Evolutionary conservation across 2,888 invertebrate genomes (phyloP), one percentile per base, ranked within the genome.

Genomic region (Sesamia inferens): DNA sequence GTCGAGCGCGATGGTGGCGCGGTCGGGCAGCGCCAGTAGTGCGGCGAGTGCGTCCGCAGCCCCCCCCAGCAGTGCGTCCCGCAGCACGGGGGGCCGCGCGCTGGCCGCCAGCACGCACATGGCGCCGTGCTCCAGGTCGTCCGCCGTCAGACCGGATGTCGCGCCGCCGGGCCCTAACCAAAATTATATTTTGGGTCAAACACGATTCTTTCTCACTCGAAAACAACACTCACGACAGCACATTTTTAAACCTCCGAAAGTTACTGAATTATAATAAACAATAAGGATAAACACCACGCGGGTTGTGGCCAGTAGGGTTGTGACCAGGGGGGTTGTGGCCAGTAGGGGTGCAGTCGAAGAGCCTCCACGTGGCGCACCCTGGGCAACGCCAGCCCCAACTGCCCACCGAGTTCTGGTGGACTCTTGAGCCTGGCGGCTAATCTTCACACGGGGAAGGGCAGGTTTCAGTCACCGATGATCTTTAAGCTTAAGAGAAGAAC

Each of bases 61-160:
- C 97, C 97, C 70, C 96, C 94, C 70, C 97, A 97, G 92, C 98
- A 99, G 66, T 98, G 91, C 91, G 0, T 11, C 54, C 14, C 77
- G 78, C 47, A 87, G 74, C 0, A 81, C 74, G n/a, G 5, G 42
- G 68, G 98, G 97, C 14, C 97, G 97, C 76, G 97, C 97, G 57
- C 98, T 97, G 19, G 98, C 95, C 0, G 98, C 98, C 78, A 97
- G 97, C 84, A 99, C 94, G 90, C 99, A 99, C 84, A 98, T 96
- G 67, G 98, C 97, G 74, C 99, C 97, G 90, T 99, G 98, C 92
- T 99, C 99, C 54, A 97, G 96, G 94, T 99, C 99, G 92, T 99
- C 99, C 87, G 99, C 99, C n/a, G 99, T 99, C 86, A 99, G 98
- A 0, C 98, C 97, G 92, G 98, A 54, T 22, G 79, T 72, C 14